Base-by-base conservation (phyloP, 1,140 invertebrate species). In the Rhagoletis zephyria region DNA sequence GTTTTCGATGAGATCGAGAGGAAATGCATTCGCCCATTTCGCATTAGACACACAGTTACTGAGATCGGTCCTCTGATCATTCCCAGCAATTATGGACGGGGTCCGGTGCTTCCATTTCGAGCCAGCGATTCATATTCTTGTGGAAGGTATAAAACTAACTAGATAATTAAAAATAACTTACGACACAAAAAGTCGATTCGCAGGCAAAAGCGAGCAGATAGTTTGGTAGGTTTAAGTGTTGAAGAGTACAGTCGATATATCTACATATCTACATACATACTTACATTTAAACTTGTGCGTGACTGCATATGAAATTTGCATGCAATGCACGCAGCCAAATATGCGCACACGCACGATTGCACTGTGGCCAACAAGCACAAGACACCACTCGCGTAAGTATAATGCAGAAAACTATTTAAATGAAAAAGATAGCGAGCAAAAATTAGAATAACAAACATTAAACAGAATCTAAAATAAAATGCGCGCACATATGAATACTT, bases 311-410 rank as follows among this genome's bases (percentile, higher is more conserved):
- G 74, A 81, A 81, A 81, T 81, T 81, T 81, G 74, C 74, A 81
- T 81, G 45, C 74, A 81, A n/a, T 81, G 60, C 61, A 85, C 87
- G 74, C 48, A 56, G 51, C n/a, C 30, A 30, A 56, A 59, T 16
- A 81, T 19, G 48, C n/a, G 85, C 64, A 88, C 88, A 88, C 88
- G 88, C 88, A 89, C 89, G 89, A 60, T 63, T 63, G 85, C 60
- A 63, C 51, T 42, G 42, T 6, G 45, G 56, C 19, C 89, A 61
- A 30, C 51, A 85, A 10, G 14, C 59, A 30, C 51, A 85, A 30
- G 19, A 42, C 30, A 30, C 16, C 30, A 63, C 1, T 9, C 40
- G 48, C 48, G 9, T 77, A 77, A 12, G 19, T 30, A n/a, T 65
- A 30, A 14, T 48, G 65, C 65, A 42, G 51, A 40, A 85, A 12